Percentiles rank a stretch among this genome's conserved stretches.
phyloP scores from a whole-genome alignment of 2,888 invertebrate genomes.

The Rhaphigaster nebulosa region DNA sequence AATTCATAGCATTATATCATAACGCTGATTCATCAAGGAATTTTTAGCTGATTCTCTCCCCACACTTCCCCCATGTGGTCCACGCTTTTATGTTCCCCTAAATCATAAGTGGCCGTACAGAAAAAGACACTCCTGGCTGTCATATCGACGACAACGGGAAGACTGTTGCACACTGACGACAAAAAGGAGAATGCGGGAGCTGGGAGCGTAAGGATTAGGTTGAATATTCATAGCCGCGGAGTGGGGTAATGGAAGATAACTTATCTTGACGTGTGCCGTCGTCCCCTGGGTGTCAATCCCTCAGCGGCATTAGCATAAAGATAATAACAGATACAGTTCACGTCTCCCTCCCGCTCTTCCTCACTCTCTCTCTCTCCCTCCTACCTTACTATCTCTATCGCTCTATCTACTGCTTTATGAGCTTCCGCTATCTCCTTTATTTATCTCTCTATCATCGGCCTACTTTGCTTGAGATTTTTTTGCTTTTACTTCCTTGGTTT shows the following conservation, averaged over 20 bases:
- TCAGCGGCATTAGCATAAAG: slow-evolving; percentile 31
- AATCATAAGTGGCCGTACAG: neutral
- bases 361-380: neutral
- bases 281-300: slow-evolving; percentile 35
- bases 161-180: neutral
- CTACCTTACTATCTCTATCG: neutral
- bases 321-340: slow-evolving; percentile 39
- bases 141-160: no score
- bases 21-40: neutral
- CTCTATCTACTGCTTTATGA: slow-evolving; percentile 6
- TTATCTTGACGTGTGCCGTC: slow-evolving; percentile 42
- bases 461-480: neutral
- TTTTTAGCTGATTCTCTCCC: neutral
- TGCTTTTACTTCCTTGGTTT: neutral
- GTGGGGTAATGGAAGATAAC: slow-evolving; percentile 5
- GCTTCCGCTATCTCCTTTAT: neutral
- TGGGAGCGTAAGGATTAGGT: neutral
- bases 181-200: neutral
- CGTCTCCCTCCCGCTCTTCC: neutral
- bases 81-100: neutral
- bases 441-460: slow-evolving; percentile 1
- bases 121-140: neutral
- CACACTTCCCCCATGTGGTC: neutral
- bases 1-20: neutral
- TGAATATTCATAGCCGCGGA: neutral